phyloP scores from a whole-genome alignment of 1,140 invertebrate species.

The Drosophila paulistorum region DNA sequence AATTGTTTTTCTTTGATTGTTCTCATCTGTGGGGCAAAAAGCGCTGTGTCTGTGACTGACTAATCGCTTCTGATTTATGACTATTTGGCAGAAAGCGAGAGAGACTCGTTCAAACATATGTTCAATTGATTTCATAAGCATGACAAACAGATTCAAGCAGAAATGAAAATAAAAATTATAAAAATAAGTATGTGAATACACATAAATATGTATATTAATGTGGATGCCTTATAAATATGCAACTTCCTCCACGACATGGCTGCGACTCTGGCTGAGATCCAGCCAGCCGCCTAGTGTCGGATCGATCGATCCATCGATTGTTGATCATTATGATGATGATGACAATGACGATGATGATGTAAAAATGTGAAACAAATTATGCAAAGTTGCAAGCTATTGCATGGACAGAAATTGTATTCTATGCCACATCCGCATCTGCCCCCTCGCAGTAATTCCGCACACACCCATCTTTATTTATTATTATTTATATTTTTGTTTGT shows the following conservation, averaged over 20 bases:
- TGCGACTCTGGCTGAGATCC: conserved; percentile 7
- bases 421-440: conserved; percentile 75
- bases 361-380: conserved; percentile 76
- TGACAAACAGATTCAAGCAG: conserved; percentile 57
- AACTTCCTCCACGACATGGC: conserved; percentile 70
- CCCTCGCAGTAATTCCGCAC: conserved; percentile 62
- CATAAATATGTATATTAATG: conserved; percentile 5
- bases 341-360: not conserved
- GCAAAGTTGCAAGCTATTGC: conserved; percentile 61
- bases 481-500: not conserved
- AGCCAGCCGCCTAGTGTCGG: conserved; percentile 29
- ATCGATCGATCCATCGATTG: conserved; percentile 23
- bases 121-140: conserved; percentile 79
- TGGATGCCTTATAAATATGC: conserved; percentile 72
- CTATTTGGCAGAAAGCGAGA: conserved; percentile 15
- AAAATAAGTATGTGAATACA: not conserved
- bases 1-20: conserved; percentile 67
- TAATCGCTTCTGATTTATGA: conserved; percentile 78
- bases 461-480: conserved; percentile 50
- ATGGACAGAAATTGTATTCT: conserved; percentile 53
- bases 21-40: conserved; percentile 54
- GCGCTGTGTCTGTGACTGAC: conserved; percentile 44
- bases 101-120: conserved; percentile 61
- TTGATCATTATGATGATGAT: not conserved
- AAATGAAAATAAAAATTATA: conserved; percentile 40